Conservation (phyloP, 1,140 invertebrate species). For the Brachionus paranguensis region DNA sequence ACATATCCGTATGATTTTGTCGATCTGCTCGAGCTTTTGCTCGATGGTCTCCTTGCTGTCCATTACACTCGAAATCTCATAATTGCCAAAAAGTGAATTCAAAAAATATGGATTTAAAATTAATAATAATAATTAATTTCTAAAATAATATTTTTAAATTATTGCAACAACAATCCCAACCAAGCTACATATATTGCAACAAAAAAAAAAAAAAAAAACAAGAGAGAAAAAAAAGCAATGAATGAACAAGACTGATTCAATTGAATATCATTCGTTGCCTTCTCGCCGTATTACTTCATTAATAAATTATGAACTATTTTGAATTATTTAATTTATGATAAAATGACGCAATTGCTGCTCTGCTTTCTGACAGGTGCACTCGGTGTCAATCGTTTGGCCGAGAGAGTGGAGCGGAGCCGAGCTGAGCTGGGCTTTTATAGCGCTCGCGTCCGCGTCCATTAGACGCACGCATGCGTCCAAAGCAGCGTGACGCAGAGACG, state of each 20-base stretch:
- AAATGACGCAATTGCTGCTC: neutral
- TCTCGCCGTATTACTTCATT: neutral
- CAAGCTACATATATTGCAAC: neutral
- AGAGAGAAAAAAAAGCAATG: neutral
- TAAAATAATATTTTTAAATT: constrained; percentile 1
- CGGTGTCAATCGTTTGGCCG: neutral
- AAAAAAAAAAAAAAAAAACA: no score
- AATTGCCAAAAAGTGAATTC: neutral
- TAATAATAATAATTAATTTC: constrained; percentile 29
- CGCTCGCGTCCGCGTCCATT: neutral
- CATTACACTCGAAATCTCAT: neutral
- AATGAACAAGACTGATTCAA: neutral
- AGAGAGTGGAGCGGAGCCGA: neutral
- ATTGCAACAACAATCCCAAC: neutral
- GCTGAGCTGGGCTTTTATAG: neutral
- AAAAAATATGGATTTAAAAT: constrained; percentile 17
- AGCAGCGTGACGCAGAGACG: neutral
- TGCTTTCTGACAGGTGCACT: neutral
- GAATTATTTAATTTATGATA: neutral
- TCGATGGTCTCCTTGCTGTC: neutral
- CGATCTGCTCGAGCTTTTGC: constrained; percentile 20
- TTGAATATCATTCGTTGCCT: neutral
- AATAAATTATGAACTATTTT: neutral
- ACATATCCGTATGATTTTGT: constrained; percentile 20
- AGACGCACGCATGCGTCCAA: neutral